Conservation (phyloP, 2,797 vertebrate genomes). For the Mus caroli region DNA sequence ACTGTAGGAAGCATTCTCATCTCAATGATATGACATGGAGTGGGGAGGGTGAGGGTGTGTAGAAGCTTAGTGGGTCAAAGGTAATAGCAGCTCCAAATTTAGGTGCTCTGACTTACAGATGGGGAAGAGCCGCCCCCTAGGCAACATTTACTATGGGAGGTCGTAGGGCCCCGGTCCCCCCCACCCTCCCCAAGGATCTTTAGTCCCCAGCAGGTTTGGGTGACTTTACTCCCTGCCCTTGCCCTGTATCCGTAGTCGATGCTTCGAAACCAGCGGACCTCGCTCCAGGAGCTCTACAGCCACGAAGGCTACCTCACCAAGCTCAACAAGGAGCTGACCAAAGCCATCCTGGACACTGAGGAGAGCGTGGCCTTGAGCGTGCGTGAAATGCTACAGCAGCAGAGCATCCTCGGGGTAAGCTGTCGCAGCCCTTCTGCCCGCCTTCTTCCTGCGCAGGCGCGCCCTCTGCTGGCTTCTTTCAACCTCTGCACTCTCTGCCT, state of each 20-base stretch:
- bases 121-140: background rate
- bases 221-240: rapidly evolving
- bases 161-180: background rate
- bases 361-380: constrained; percentile 65
- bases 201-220: background rate
- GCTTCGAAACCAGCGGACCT: constrained; percentile 68
- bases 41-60: too few relatives aligned
- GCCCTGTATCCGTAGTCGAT: constrained; percentile 74
- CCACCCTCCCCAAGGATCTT: background rate
- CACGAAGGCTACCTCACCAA: constrained; percentile 75
- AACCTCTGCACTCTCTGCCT: background rate
- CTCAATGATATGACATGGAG: background rate
- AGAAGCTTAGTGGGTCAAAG: background rate
- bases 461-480: background rate
- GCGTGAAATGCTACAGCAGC: constrained; percentile 83
- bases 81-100: background rate
- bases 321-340: constrained; percentile 74
- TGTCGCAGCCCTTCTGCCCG: background rate
- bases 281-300: constrained; percentile 80
- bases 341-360: constrained; percentile 80
- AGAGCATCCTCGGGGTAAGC: constrained; percentile 83
- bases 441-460: background rate
- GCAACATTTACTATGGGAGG: background rate
- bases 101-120: background rate
- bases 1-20: background rate